Evolutionary conservation across 2,888 invertebrate species (phyloP).

Genomic region (Eumacrocentrus americanus): DNA sequence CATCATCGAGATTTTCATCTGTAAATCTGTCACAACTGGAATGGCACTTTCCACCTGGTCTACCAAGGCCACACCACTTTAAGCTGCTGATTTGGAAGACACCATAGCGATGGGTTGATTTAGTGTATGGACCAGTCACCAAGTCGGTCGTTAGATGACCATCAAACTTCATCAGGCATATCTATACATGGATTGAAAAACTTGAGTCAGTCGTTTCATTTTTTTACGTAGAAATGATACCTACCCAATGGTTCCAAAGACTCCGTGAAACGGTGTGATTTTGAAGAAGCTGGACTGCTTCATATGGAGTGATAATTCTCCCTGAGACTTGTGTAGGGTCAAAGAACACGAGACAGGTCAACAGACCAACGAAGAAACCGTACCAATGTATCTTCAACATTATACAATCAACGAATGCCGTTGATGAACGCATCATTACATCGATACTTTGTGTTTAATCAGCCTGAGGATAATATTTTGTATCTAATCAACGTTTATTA

Average conservation of each 20-base stretch:
- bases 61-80: conserved; percentile 72
- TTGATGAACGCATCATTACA: not conserved
- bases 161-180: conserved; percentile 55
- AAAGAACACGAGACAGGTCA: too few relatives aligned
- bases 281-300: not conserved
- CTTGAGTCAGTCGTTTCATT: not conserved
- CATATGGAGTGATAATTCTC: not conserved
- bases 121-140: conserved; percentile 49
- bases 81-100: conserved; percentile 72
- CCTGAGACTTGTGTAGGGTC: too few relatives aligned
- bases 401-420: not conserved
- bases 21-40: conserved; percentile 74
- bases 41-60: conserved; percentile 72
- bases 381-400: not conserved
- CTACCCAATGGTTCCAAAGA: not conserved
- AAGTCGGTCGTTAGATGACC: conserved; percentile 48
- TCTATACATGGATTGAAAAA: not conserved
- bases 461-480: not conserved
- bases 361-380: too few relatives aligned
- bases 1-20: conserved; percentile 54
- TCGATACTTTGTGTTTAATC: not conserved
- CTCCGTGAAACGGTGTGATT: not conserved
- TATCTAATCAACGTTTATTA: too few relatives aligned
- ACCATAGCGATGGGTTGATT: conserved; percentile 53
- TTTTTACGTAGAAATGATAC: not conserved